Evolutionary conservation across 2,888 invertebrate genomes (phyloP), one percentile per base, ranked within the genome.

Genomic region (Eremobia ochroleuca): DNA sequence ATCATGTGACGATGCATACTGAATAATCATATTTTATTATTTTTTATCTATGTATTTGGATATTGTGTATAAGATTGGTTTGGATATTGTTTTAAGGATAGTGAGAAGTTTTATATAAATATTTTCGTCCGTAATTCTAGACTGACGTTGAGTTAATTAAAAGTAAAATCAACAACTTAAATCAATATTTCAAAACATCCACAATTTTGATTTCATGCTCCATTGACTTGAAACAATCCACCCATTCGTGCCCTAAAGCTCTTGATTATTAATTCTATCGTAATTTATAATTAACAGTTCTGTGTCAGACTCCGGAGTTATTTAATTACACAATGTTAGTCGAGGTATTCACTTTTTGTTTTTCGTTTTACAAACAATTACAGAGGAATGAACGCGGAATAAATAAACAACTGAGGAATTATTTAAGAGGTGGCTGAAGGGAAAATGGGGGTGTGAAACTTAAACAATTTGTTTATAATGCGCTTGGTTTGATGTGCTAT

Each of bases 311-410:
- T 52, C 49, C 34, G 18, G 46, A 71, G 64, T 66, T 68, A 68
- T 59, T 76, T 70, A 62, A 70, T 73, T 49, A 79, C 13, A 73
- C 70, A 73, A 46, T 52, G 15, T 31, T 25, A 64, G 21, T 67
- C 46, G 28, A 58, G 18, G 40, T 34, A 73, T 66, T 67, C 43
- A 34, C 37, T 40, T 74, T 76, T 73, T 59, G 58, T 31, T 62
- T 73, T 62, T 77, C 40, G 46, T 80, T 83, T 86, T 78, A 79
- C 71, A 72, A 85, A 80, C 74, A 78, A 59, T 83, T 79, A 75
- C 62, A n/a, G 72, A 73, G 76, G 75, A 78, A 74, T 66, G 73
- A 66, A 78, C 77, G 78, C 46, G 67, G 76, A 31, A 69, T 69
- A 31, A 81, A 64, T 72, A 64, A 73, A 21, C 43, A 80, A 79